Evolutionary conservation across 2,888 invertebrate species (phyloP).

Genomic region (Tenthredo distinguenda): DNA sequence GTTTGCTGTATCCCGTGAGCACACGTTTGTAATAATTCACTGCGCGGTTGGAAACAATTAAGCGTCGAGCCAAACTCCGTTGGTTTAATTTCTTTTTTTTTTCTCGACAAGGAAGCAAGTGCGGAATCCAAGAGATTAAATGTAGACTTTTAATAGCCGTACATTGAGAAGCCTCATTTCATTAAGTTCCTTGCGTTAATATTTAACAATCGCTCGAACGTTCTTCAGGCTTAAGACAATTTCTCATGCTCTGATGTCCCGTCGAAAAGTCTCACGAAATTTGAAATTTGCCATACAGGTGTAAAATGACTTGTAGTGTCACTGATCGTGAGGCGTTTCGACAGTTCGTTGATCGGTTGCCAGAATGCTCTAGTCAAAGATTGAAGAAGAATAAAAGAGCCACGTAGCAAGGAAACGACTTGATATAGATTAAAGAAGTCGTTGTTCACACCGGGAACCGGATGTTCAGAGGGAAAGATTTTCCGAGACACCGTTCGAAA

Average conservation of each 20-base stretch:
- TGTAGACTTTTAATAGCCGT: neutral
- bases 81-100: neutral
- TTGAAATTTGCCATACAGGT: neutral
- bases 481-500: neutral
- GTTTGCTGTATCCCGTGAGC: constrained; percentile 7
- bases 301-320: neutral
- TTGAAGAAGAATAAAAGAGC: neutral
- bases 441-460: constrained; percentile 11
- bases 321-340: neutral
- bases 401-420: neutral
- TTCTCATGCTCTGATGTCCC: neutral
- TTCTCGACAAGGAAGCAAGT: neutral
- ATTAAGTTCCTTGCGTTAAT: neutral
- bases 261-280: neutral
- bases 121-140: neutral
- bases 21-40: constrained; percentile 15
- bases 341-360: neutral
- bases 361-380: neutral
- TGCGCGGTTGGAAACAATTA: constrained; percentile 27
- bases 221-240: neutral
- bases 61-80: constrained; percentile 5
- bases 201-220: neutral
- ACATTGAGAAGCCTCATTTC: neutral
- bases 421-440: neutral
- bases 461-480: neutral